phyloP scores from a whole-genome alignment of 1,140 invertebrate genomes.

The Nasonia giraulti region DNA sequence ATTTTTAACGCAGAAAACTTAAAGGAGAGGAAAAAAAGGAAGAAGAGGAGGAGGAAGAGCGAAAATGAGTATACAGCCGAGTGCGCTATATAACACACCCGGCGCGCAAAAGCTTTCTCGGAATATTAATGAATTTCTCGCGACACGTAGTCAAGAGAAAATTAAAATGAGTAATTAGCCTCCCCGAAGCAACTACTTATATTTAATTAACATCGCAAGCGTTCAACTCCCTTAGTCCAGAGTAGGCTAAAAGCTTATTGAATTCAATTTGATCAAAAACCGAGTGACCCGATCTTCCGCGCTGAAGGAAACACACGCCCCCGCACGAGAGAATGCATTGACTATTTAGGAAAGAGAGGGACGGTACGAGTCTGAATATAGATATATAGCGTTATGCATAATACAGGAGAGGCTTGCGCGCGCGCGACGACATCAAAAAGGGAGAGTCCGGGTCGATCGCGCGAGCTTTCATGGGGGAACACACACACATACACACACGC shows the following conservation, averaged over 20 bases:
- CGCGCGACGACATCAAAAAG: slow-evolving; percentile 6
- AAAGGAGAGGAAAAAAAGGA: not conserved
- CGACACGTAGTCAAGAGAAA: not conserved
- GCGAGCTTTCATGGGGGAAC: slow-evolving; percentile 14
- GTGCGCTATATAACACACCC: too few species aligned
- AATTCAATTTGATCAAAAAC: not conserved
- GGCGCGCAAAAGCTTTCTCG: not conserved
- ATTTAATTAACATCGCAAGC: not conserved
- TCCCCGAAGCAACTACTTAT: too few species aligned
- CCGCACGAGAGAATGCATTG: not conserved
- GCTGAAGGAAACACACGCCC: not conserved
- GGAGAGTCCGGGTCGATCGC: slow-evolving; percentile 12
- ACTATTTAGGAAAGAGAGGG: not conserved
- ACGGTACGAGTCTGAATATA: not conserved
- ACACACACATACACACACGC: not conserved
- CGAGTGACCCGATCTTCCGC: not conserved
- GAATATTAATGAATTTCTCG: not conserved
- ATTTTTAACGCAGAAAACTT: not conserved
- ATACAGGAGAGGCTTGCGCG: not conserved
- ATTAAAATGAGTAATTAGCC: not conserved
- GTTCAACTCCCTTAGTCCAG: too few species aligned
- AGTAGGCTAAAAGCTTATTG: not conserved
- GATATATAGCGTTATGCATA: too few species aligned
- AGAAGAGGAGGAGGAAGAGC: too few species aligned
- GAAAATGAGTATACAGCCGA: too few species aligned